Percentiles rank a stretch among this genome's conserved stretches.
phyloP scores from a whole-genome alignment of 2,113 vertebrate species.

The Mesembrinibis cayennensis region DNA sequence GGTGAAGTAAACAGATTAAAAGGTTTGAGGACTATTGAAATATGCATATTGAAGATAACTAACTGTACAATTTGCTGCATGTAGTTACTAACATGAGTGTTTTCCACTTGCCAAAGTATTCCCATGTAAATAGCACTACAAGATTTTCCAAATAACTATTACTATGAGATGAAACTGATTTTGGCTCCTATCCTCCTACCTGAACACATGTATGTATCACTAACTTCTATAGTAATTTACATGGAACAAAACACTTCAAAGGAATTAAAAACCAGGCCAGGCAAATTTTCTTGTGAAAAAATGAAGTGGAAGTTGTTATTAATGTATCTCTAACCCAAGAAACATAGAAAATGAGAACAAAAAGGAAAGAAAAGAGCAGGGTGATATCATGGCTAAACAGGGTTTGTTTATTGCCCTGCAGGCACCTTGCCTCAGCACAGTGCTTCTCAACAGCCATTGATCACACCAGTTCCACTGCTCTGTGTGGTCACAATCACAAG shows the following conservation, averaged over 20 bases:
- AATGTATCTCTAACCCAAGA: not conserved
- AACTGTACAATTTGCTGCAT: not conserved
- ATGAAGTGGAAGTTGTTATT: not conserved
- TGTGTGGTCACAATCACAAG: not conserved
- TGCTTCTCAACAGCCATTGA: not conserved
- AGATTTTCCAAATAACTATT: not conserved
- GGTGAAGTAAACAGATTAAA: not conserved
- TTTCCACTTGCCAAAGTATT: not conserved
- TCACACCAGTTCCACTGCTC: not conserved
- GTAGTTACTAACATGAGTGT: not conserved
- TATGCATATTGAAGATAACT: not conserved
- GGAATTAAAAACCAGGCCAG: not conserved
- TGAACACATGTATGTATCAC: not conserved
- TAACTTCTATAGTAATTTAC: not conserved
- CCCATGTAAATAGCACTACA: not conserved
- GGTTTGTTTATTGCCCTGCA: not conserved
- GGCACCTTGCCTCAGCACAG: not conserved
- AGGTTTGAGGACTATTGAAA: not conserved
- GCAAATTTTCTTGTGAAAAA: not conserved
- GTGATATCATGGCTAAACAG: rapidly evolving
- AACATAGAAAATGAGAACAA: not conserved
- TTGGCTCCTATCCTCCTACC: not conserved
- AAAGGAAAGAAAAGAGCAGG: not conserved
- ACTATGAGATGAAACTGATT: not conserved
- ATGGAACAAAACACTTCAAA: not conserved